Percentiles rank a stretch among this genome's conserved stretches.
Conservation (phyloP, 2,888 invertebrate genomes). For the Chelonus formosanus region DNA sequence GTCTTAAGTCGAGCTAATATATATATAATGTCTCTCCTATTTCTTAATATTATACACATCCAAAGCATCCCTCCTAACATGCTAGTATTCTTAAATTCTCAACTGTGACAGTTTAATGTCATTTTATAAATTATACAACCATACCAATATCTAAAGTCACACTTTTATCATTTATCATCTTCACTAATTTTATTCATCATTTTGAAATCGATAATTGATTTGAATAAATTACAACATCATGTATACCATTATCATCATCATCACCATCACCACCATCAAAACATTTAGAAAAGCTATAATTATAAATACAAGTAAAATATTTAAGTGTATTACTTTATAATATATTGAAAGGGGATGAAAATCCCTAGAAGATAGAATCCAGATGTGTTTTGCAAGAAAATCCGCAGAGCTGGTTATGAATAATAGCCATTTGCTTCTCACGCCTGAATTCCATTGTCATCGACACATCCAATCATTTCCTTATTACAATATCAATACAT, state of each 20-base stretch:
- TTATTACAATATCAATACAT: constrained; percentile 65
- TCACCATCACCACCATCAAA: background rate
- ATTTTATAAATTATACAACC: constrained; percentile 61
- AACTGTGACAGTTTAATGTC: constrained; percentile 62
- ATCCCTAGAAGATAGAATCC: constrained; percentile 29
- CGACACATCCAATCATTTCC: constrained; percentile 62
- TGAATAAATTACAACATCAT: no score
- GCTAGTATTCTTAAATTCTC: constrained; percentile 38
- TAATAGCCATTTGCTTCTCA: constrained; percentile 48
- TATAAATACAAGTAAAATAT: constrained; percentile 8
- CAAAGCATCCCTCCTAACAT: no score
- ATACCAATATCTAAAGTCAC: constrained; percentile 9
- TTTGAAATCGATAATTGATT: background rate
- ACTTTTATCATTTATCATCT: background rate
- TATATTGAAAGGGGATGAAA: constrained; percentile 30
- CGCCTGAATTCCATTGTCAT: constrained; percentile 50
- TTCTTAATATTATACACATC: constrained; percentile 36
- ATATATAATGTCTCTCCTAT: constrained; percentile 47
- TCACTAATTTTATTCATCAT: constrained; percentile 2
- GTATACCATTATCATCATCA: no score
- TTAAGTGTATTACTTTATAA: constrained; percentile 1
- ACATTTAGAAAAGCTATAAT: background rate
- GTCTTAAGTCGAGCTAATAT: constrained; percentile 65
- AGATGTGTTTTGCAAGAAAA: constrained; percentile 31
- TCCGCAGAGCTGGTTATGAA: constrained; percentile 47